phyloP scores from a whole-genome alignment of 2,888 invertebrate genomes.

The Orchestes rusci region DNA sequence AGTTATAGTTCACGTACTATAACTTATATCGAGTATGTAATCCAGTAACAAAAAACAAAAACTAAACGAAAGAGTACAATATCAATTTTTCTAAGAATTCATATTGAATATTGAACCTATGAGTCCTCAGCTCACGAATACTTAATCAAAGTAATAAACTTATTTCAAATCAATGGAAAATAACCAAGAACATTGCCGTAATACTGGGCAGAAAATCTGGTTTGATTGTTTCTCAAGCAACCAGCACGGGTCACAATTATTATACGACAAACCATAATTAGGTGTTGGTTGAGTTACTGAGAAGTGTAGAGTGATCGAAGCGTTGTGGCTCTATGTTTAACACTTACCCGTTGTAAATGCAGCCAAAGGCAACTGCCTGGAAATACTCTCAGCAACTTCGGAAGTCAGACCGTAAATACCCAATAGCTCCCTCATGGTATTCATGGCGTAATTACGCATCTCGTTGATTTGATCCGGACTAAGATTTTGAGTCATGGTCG shows the following conservation, averaged over 20 bases:
- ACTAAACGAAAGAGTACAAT: no score
- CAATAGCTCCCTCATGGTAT: conserved; percentile 70
- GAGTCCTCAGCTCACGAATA: no score
- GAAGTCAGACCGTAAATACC: conserved; percentile 70
- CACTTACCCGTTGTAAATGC: conserved; percentile 60
- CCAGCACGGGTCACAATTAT: conserved; percentile 13
- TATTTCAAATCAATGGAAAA: no score
- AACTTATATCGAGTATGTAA: no score
- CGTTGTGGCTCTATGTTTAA: no score
- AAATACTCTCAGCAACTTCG: conserved; percentile 63
- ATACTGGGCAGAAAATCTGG: conserved; percentile 20
- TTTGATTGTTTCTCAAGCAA: conserved; percentile 14
- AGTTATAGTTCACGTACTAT: no score
- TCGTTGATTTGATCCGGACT: conserved; percentile 45
- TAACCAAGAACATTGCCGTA: no score
- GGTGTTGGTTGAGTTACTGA: conserved; percentile 13
- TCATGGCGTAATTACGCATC: conserved; percentile 70
- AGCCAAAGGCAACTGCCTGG: conserved; percentile 61
- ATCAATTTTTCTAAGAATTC: no score
- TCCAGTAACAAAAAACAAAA: no score
- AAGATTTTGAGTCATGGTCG: conserved; percentile 36
- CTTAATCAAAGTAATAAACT: no score
- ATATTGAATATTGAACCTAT: no score
- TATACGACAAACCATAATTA: conserved; percentile 14
- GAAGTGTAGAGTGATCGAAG: no score